Conservation (phyloP, 2,888 invertebrate genomes). For the Gisinianus flammeolus region DNA sequence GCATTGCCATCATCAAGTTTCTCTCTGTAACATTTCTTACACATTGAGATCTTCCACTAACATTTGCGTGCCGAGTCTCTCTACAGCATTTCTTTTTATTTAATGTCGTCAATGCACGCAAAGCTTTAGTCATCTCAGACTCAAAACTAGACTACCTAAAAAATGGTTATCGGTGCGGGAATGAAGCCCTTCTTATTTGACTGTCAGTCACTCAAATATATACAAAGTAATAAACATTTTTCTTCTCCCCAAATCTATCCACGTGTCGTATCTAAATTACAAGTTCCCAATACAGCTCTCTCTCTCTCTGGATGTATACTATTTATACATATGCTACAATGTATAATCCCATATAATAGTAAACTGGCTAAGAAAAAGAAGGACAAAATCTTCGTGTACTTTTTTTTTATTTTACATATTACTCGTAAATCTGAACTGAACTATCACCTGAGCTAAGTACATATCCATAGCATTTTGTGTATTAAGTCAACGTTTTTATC, state of each 20-base stretch:
- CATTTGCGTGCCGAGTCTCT: constrained; percentile 32
- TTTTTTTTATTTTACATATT: neutral
- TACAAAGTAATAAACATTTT: neutral
- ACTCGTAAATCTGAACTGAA: neutral
- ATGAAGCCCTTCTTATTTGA: neutral
- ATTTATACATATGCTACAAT: no score
- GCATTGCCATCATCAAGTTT: neutral
- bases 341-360: no score
- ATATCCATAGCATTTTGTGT: neutral
- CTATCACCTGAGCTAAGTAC: neutral
- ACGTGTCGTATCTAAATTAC: neutral
- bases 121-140: neutral
- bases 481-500: neutral
- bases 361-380: no score
- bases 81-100: neutral
- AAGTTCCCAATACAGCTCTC: no score
- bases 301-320: neutral
- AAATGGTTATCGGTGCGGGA: neutral
- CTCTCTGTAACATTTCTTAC: neutral
- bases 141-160: constrained; percentile 13
- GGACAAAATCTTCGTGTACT: no score
- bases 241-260: neutral
- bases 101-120: constrained; percentile 25
- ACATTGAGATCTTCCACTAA: constrained; percentile 9
- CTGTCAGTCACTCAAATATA: neutral